Percentiles rank a stretch among this genome's conserved stretches.
phyloP scores from a whole-genome alignment of 2,888 invertebrate species.

The Pogonocherus hispidulus region DNA sequence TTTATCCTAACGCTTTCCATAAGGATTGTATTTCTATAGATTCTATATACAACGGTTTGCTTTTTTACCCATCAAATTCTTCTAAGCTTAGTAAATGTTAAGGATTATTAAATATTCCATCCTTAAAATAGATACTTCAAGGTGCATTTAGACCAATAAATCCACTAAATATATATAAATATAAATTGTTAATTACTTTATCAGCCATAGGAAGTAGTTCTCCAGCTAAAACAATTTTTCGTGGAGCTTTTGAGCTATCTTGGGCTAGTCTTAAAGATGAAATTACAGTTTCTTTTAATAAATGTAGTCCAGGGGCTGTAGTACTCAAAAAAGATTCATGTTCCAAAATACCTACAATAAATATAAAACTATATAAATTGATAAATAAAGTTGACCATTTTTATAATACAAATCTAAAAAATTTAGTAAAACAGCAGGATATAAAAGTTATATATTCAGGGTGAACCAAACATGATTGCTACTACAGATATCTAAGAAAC shows the following conservation, averaged over 20 bases:
- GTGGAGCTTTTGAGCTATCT: constrained; percentile 69
- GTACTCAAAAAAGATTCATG: constrained; percentile 84
- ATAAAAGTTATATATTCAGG: too few relatives aligned
- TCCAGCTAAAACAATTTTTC: constrained; percentile 75
- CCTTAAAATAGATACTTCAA: too few relatives aligned
- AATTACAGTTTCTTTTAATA: constrained; percentile 82
- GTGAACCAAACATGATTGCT: too few relatives aligned
- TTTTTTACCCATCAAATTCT: too few relatives aligned
- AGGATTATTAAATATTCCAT: too few relatives aligned
- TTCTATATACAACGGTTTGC: too few relatives aligned
- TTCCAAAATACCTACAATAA: constrained; percentile 72
- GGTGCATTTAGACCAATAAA: constrained; percentile 3
- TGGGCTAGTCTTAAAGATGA: constrained; percentile 77
- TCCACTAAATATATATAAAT: constrained; percentile 11
- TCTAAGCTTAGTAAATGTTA: too few relatives aligned
- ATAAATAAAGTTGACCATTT: neutral
- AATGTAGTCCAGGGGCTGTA: constrained; percentile 77
- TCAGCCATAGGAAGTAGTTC: constrained; percentile 70
- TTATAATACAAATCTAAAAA: too few relatives aligned
- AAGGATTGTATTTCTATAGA: too few relatives aligned
- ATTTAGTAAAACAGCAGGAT: too few relatives aligned
- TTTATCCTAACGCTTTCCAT: too few relatives aligned
- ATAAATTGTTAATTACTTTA: constrained; percentile 62
- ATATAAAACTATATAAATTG: neutral
- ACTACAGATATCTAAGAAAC: too few relatives aligned